Evolutionary conservation across 2,888 invertebrate species (phyloP), one percentile per base, ranked within the genome.

Genomic region (Tribolium freemani): DNA sequence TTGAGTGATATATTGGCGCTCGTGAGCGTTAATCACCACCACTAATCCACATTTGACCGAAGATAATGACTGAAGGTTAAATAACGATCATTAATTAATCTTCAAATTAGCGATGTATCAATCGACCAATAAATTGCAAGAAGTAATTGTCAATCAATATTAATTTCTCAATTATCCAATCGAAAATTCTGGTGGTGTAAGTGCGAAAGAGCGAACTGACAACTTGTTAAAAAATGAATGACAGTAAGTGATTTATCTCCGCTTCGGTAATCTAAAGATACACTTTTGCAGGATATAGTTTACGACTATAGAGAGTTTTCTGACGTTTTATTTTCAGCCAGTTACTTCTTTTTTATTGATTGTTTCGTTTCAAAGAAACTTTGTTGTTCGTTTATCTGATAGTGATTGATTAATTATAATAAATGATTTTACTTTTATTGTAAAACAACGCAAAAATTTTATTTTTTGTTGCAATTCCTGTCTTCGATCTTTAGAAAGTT

Each of bases 51-150:
- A 44, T 54, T 53, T 53, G 45, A 44, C 64, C 54, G 38, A n/a
- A 66, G 64, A 53, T 66, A 66, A 54, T 66, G 20, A 44, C 10
- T 56, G 46, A 6, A 44, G 67, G 67, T 56, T 67, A 20, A 67
- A 56, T 67, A 45, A 48, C 16, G 56, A 45, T 20, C 54, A 31
- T 46, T 56, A 67, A 67, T 67, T 67, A 56, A 67, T 45, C 56
- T 46, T 30, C 56, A 20, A 64, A 46, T 67, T 67, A 67, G 46
- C 45, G 21, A 26, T 54, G 66, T 54, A 54, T 54, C 46, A 54
- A 63, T 63, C 64, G 44, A 53, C 20, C 31, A 56, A 26, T 44
- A 46, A 64, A 66, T 66, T 56, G 21, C 51, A 20, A 20, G 16
- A 53, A 54, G 26, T 30, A 54, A 26, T 54, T 54, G 54, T 26